Evolutionary conservation across 2,888 invertebrate genomes (phyloP), one percentile per base, ranked within the genome.

Genomic region (Drosophila rubida): DNA sequence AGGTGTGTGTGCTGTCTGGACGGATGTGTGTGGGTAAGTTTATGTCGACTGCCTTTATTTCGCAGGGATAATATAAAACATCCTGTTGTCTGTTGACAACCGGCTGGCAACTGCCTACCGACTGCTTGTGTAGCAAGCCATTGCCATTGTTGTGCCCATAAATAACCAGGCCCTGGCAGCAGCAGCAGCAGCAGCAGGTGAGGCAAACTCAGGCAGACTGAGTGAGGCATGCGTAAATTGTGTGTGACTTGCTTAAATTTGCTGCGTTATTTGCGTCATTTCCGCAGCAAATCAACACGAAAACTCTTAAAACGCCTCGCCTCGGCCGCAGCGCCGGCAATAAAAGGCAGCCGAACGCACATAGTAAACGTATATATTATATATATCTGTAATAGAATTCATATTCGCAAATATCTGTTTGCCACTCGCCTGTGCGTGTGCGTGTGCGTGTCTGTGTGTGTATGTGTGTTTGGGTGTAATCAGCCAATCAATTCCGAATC

Each of bases 211-310:
- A 62, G 32, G n/a, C 11, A n/a, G 32, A n/a, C 3, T 32, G 66
- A 45, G 64, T 75, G 69, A 78, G 74, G 60, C 69, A 63, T 66
- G 65, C 35, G 46, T 64, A 46, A 39, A 46, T 35, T 63, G 63
- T 51, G 63, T 68, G 61, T 65, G 60, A 69, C 64, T 84, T 78
- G 78, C 85, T 85, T 82, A 72, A 81, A 85, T 81, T 81, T 85
- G 81, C 82, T 85, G 80, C 75, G 84, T 81, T 84, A 86, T 83
- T 83, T 83, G 84, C 86, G 73, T 83, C 83, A 83, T 83, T 83
- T 83, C 83, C 87, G 87, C 71, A 65, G 84, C 81, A 83, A 84
- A 84, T 84, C 83, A 81, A 81, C 64, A 64, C 57, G 51, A 62
- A 78, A 78, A 44, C 60, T 54, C 62, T 30, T 30, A 51, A 70